Percentiles rank a stretch among this genome's conserved stretches.
Evolutionary conservation across 2,113 vertebrate species (phyloP).

Genomic region (Antechinus flavipes): DNA sequence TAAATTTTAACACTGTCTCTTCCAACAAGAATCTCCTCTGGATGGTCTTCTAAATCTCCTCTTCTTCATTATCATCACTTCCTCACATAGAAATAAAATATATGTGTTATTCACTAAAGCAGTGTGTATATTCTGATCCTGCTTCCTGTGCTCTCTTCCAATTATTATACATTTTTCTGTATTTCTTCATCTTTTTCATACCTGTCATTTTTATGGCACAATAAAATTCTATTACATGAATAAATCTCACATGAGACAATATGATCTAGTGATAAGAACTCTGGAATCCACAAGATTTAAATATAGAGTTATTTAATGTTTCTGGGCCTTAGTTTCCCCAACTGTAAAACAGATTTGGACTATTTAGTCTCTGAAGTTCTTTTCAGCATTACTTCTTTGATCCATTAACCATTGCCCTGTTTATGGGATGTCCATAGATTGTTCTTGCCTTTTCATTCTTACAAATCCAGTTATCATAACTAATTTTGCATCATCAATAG

Average conservation of each 20-base stretch:
- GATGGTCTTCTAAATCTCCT: background rate
- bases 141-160: background rate
- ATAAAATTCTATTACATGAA: background rate
- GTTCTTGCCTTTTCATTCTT: background rate
- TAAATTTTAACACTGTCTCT: background rate
- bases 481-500: too few species aligned
- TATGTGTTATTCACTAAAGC: background rate
- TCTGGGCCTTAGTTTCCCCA: background rate
- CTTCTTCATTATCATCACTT: background rate
- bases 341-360: background rate
- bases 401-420: background rate
- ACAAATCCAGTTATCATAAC: background rate
- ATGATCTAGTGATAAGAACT: background rate
- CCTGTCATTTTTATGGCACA: background rate
- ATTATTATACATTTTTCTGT: background rate
- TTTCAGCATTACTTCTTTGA: background rate
- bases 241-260: background rate
- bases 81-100: background rate
- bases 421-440: background rate
- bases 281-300: background rate
- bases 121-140: background rate
- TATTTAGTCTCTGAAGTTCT: background rate
- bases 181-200: background rate
- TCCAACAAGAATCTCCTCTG: background rate
- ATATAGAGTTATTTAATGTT: background rate